Evolutionary conservation across 2,797 vertebrate genomes (phyloP).

Genomic region (Crenichthys baileyi): DNA sequence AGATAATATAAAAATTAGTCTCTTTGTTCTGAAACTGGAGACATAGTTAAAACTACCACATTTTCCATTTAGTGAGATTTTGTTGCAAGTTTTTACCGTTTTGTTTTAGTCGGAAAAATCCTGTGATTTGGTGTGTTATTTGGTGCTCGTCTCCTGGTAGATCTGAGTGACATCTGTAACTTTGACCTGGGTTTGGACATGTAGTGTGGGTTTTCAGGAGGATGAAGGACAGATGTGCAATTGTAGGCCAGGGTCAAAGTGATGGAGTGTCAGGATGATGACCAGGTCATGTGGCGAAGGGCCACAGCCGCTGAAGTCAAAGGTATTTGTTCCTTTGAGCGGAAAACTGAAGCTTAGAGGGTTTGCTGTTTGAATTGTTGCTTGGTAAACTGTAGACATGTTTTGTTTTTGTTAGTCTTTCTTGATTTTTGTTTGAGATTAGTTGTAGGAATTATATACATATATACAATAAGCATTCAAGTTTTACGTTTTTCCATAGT

Average conservation of each 20-base stretch:
- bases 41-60: neutral
- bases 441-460: neutral
- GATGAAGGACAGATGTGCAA: neutral
- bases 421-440: neutral
- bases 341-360: neutral
- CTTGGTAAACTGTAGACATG: neutral
- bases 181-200: neutral
- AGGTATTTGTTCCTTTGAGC: neutral
- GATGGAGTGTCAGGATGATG: neutral
- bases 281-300: neutral
- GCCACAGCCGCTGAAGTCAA: no score
- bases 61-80: neutral
- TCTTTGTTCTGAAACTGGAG: neutral
- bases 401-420: neutral
- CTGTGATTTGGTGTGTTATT: neutral
- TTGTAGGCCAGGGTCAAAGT: neutral
- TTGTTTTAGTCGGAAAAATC: neutral
- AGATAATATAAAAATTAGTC: neutral
- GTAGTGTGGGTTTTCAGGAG: neutral
- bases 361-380: neutral
- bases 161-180: slow-evolving; percentile 1
- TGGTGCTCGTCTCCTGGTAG: neutral
- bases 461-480: neutral
- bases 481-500: neutral
- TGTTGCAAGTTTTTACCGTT: neutral